Evolutionary conservation across 2,113 vertebrate species (phyloP), one percentile per base, ranked within the genome.

Genomic region (Trematomus loennbergii): DNA sequence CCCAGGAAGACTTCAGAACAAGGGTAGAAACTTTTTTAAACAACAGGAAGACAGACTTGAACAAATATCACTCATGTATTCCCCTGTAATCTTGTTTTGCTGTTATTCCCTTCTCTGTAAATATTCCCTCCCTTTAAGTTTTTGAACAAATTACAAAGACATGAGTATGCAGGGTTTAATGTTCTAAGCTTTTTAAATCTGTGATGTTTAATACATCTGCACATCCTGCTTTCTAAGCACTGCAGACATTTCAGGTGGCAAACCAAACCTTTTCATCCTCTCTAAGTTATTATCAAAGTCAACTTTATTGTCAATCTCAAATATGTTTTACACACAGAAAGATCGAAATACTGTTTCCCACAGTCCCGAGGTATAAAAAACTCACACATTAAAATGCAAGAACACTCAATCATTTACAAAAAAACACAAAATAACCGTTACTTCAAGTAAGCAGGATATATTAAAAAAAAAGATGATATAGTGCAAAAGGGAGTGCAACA

Each of bases 111-210:
- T 58, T 25, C 6, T 45, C 7, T 61, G 18, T 52, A 54, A 29
- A n/a, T 74, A 70, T 75, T 77, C 18, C 78, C 7, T 43, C n/a
- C 40, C 29, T 66, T 9, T 52, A 75, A 48, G 0, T 72, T 75
- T 75, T 36, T 33, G 33, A 78, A 49, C 11, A 88, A 92, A 88
- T 88, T 75, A 54, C 66, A 72, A n/a, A n/a, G 76, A 78, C 72
- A 64, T 25, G 49, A 52, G 46, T 52, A 33, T 75, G 72, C 36
- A 68, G 49, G 71, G 53, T 84, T 85, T 80, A 57, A 60, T 74
- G 53, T 90, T 76, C 55, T 65, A 16, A 67, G 63, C 29, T 1
- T 82, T 88, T 36, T 5, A 85, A 72, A 65, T 59, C 54, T 78
- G 13, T 52, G 0, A 78, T 49, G 66, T 48, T n/a, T 29, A 71